Percentiles rank a stretch among this genome's conserved stretches.
These are phyloP conservation scores for Cryptops parisi DNA, from an alignment of 2,888 invertebrate species.

Conservation along the genomic window DNA sequence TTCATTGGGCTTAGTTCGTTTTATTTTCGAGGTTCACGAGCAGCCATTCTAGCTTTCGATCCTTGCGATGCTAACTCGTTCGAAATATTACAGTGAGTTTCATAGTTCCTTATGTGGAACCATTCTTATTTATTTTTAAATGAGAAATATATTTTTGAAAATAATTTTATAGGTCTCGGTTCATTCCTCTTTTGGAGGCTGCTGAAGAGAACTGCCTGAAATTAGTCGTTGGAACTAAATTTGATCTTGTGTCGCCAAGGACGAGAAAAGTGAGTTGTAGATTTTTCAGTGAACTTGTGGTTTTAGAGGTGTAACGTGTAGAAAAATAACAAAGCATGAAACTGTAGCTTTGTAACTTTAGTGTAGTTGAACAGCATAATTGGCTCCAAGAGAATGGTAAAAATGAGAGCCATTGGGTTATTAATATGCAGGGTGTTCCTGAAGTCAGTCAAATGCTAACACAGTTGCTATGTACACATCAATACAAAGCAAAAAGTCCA, in stretches of 20 bases:
- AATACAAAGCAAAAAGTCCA: too few relatives aligned
- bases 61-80: conserved; percentile 10
- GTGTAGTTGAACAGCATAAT: too few relatives aligned
- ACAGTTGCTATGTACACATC: too few relatives aligned
- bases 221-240: conserved; percentile 14
- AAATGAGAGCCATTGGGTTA: too few relatives aligned
- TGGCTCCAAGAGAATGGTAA: too few relatives aligned
- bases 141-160: background rate
- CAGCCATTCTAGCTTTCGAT: conserved; percentile 15
- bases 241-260: conserved; percentile 6
- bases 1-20: conserved; percentile 13
- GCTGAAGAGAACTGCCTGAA: conserved; percentile 14
- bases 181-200: conserved; percentile 12
- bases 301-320: background rate
- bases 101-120: background rate
- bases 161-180: conserved; percentile 8
- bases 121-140: background rate
- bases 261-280: conserved; percentile 7
- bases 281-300: background rate
- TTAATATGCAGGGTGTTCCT: too few relatives aligned
- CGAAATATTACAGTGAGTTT: conserved; percentile 10
- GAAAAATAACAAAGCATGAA: too few relatives aligned
- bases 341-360: too few relatives aligned
- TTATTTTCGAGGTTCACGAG: conserved; percentile 14
- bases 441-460: too few relatives aligned